phyloP scores from a whole-genome alignment of 2,888 invertebrate genomes.

The Nemurella pictetii region DNA sequence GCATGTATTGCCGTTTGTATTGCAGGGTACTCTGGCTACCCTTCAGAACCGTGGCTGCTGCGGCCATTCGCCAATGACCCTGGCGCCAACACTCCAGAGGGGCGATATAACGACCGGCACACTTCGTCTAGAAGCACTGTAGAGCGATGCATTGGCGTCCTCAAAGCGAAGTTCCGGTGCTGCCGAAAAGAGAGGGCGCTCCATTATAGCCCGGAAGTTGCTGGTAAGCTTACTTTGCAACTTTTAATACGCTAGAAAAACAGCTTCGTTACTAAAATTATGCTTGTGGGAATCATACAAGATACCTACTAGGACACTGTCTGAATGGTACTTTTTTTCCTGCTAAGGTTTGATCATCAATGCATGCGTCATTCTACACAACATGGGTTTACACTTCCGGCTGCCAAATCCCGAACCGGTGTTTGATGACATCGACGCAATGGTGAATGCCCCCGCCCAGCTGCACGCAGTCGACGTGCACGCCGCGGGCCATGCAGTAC shows the following conservation, averaged over 20 bases:
- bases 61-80: not conserved
- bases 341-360: not conserved
- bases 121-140: not conserved
- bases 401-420: not conserved
- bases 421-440: not conserved
- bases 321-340: no score
- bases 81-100: constrained; percentile 25
- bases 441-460: not conserved
- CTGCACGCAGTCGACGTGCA: not conserved
- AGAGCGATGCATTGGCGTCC: constrained; percentile 31
- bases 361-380: not conserved
- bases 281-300: no score
- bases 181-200: not conserved
- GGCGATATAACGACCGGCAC: constrained; percentile 13
- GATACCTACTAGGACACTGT: no score
- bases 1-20: not conserved
- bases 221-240: not conserved
- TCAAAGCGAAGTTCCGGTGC: constrained; percentile 24
- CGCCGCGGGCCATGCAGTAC: not conserved
- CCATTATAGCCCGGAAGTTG: not conserved
- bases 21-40: constrained; percentile 27
- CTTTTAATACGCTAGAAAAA: no score
- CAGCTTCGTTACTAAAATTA: no score
- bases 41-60: constrained; percentile 29
- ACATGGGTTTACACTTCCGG: not conserved